Conservation (phyloP, 1,140 invertebrate genomes). For the Ceratitis capitata region DNA sequence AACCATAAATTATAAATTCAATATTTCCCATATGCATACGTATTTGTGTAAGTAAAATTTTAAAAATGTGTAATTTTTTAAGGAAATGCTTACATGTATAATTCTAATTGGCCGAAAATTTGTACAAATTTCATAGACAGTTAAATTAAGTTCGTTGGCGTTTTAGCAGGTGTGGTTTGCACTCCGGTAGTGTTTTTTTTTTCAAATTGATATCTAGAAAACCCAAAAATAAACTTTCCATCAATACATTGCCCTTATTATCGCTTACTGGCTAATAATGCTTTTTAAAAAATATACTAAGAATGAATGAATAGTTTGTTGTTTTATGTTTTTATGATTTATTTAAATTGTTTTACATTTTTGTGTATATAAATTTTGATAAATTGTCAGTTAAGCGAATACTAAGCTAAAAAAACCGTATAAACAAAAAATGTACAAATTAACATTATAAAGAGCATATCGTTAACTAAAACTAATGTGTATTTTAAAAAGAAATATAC, state of each 20-base stretch:
- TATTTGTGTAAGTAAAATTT: too few relatives aligned
- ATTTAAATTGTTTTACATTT: not conserved
- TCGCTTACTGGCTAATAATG: not conserved
- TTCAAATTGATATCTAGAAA: not conserved
- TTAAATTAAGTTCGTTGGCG: conserved; percentile 25
- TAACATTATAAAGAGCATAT: not conserved
- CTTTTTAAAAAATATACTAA: not conserved
- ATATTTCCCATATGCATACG: not conserved
- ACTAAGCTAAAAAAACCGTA: not conserved
- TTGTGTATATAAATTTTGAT: conserved; percentile 16
- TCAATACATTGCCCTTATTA: not conserved
- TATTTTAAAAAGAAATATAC: not conserved
- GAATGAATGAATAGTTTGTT: not conserved
- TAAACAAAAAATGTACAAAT: not conserved
- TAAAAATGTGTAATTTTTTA: not conserved
- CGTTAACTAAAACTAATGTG: not conserved
- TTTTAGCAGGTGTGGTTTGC: not conserved
- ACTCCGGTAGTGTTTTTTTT: not conserved
- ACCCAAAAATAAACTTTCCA: not conserved
- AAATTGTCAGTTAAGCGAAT: not conserved
- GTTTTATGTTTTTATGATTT: not conserved
- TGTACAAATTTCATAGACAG: conserved; percentile 4
- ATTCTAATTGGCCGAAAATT: conserved; percentile 2
- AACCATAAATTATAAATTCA: not conserved
- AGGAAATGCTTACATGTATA: not conserved